Conservation (phyloP, 2,797 vertebrate species). For the Otolemur crassicaudatus region DNA sequence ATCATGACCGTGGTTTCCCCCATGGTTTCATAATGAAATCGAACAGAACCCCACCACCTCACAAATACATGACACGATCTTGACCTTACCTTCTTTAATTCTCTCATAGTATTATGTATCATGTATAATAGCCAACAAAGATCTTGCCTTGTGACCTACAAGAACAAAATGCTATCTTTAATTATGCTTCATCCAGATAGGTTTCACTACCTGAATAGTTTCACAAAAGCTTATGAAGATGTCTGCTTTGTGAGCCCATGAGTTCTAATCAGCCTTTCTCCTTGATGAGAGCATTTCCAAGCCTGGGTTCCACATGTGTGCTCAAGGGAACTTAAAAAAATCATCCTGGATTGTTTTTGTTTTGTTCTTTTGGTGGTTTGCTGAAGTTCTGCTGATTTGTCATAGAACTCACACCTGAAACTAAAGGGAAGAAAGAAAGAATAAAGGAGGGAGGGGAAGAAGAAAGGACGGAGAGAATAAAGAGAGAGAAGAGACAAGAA, state of each 20-base stretch:
- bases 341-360: slow-evolving; percentile 2
- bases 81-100: background rate
- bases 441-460: background rate
- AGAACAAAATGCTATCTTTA: background rate
- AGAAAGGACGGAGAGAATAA: background rate
- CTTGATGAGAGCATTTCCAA: background rate
- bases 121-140: background rate
- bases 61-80: background rate
- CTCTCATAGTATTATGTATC: background rate
- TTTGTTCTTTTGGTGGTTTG: background rate
- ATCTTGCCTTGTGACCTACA: background rate
- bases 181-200: slow-evolving; percentile 6
- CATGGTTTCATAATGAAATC: background rate
- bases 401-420: background rate
- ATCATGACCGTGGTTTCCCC: accelerated
- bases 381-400: slow-evolving; percentile 53
- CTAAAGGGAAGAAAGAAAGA: background rate
- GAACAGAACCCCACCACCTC: accelerated
- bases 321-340: background rate
- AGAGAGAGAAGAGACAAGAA: background rate
- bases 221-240: background rate
- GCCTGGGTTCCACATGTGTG: background rate
- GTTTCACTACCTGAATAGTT: slow-evolving; percentile 58
- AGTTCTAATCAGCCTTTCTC: background rate
- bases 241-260: background rate